Conservation (phyloP, 2,888 invertebrate species). For the Lutraria lutraria region DNA sequence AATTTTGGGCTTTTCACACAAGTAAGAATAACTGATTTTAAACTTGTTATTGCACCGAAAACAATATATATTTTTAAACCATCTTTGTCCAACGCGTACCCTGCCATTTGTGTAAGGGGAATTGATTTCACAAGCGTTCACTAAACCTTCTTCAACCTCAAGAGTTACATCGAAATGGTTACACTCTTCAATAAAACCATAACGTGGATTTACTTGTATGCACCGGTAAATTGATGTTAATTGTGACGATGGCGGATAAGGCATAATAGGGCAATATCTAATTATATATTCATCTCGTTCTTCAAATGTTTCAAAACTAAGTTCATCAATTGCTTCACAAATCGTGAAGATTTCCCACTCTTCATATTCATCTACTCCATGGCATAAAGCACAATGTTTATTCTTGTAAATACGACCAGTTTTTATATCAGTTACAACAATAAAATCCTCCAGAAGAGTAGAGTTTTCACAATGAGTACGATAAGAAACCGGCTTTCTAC, state of each 20-base stretch:
- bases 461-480: background rate
- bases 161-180: too few relatives aligned
- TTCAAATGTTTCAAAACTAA: slow-evolving; percentile 11
- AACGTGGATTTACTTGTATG: background rate
- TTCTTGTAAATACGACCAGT: background rate
- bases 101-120: background rate
- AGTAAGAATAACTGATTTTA: background rate
- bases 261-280: background rate
- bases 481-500: background rate
- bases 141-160: too few relatives aligned
- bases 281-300: slow-evolving; percentile 7
- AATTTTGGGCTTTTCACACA: background rate
- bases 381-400: slow-evolving; percentile 8
- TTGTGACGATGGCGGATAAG: background rate
- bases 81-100: background rate
- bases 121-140: background rate
- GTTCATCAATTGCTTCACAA: background rate
- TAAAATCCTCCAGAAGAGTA: background rate
- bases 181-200: background rate
- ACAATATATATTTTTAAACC: background rate
- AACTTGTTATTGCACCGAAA: background rate
- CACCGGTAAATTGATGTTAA: background rate
- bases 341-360: background rate
- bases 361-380: background rate
- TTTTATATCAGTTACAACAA: background rate